Evolutionary conservation across 2,888 invertebrate species (phyloP).

Genomic region (Saturnia japonica): DNA sequence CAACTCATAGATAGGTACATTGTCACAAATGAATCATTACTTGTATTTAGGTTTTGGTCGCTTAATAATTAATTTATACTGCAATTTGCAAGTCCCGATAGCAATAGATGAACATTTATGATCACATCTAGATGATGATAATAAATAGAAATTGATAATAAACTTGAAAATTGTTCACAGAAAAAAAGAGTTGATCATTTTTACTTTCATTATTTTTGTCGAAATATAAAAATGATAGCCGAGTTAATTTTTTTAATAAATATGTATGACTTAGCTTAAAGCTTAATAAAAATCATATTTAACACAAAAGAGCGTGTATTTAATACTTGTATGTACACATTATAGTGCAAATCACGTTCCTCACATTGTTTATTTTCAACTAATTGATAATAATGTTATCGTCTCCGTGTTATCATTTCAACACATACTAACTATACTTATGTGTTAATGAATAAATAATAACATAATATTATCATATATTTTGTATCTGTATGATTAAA

Average conservation of each 20-base stretch:
- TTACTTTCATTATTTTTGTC: not conserved
- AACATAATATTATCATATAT: not conserved
- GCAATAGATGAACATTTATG: not conserved
- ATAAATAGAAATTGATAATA: not conserved
- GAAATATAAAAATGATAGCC: not conserved
- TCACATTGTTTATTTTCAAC: constrained; percentile 35
- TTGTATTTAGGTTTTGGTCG: not conserved
- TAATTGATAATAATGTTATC: constrained; percentile 32
- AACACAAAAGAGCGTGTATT: not conserved
- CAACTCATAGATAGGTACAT: no score
- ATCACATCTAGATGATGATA: no score
- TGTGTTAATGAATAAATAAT: not conserved
- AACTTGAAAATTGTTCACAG: not conserved
- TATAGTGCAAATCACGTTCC: constrained; percentile 27
- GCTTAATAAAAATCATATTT: not conserved
- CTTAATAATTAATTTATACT: not conserved
- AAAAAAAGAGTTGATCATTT: not conserved
- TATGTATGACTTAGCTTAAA: not conserved
- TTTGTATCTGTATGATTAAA: not conserved
- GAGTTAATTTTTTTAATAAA: not conserved
- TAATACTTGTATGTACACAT: not conserved
- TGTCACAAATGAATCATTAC: not conserved
- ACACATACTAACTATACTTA: constrained; percentile 27
- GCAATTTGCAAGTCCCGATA: not conserved
- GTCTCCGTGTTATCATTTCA: constrained; percentile 34